Base-by-base conservation (phyloP, 2,888 invertebrate genomes). In the Nebria brevicollis region DNA sequence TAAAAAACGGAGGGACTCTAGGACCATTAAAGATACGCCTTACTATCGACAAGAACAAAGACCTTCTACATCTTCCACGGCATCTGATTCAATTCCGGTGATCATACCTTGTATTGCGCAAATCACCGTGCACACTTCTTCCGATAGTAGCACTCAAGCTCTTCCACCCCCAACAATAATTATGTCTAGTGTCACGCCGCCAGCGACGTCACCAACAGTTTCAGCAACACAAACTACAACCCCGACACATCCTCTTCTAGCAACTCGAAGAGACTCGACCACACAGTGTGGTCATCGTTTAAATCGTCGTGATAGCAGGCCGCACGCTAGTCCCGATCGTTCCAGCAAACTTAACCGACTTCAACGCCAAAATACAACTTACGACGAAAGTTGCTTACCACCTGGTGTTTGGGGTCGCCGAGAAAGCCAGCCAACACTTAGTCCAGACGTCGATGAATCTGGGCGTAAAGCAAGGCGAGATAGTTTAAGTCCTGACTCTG, bases 401-500 rank as follows among this genome's bases (percentile, higher is more conserved):
- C 94, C 94, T 34, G 93, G 92, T 43, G 87, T 87, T 8, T 90
- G 91, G 88, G 91, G 92, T 83, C 92, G 96, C 72, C 91, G 96
- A 70, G 96, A 95, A 83, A 96, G 95, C 2, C 96, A 97, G 82
- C 96, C 96, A 1, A 93, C 94, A 0, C 89, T 97, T 70, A 95
- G 95, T 74, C 96, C 97, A 0, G 96, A 96, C 88, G 93, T 92
- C 0, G 92, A 92, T 79, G 93, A 94, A 85, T 87, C 89, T 82
- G 94, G 95, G 76, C 91, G 94, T 68, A 93, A 93, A 84, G 95
- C 95, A 0, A 91, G 96, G 25, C 91, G 96, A 72, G 97, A 97
- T 87, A 96, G 96, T 0, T 88, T 97, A n/a, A 96, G 96, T 83
- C 97, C 97, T 0, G 97, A 97, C 88, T 96, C 96, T 83, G 96